Evolutionary conservation across 2,797 vertebrate species (phyloP), one percentile per base, ranked within the genome.

Genomic region (Trachops cirrhosus): DNA sequence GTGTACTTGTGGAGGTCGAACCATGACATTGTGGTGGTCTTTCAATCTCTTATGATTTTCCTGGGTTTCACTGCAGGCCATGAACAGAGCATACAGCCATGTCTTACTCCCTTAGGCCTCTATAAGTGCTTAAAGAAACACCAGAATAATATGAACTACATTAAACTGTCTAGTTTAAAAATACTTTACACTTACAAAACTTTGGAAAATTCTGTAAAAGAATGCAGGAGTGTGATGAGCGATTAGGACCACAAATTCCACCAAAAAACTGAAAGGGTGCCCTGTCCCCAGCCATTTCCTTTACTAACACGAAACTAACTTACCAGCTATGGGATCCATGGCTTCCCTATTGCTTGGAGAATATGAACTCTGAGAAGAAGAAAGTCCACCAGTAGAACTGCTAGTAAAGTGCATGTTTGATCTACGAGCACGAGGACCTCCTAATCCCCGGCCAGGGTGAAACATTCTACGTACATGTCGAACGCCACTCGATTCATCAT

Each of bases 331-430:
- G 95, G 99, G 99, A 98, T 99, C 99, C 99, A 99, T 99, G 96
- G 99, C 99, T 99, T 99, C 99, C 98, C 99, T 99, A 99, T 99
- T 99, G 99, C 99, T 99, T 98, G 99, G 99, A 98, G 99, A 99
- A 98, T 99, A 99, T 0, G 99, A 99, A 99, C 99, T 99, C 99
- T 99, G 99, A 97, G 99, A 99, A 97, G 99, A 99, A 83, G 99
- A 99, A 97, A 99, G 99, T 80, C 99, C 99, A 96, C 99, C 99
- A 79, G 99, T 98, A 97, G 99, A 99, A 98, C 99, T 99, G 98
- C 99, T 99, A 98, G 99, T 99, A 99, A 99, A 99, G 99, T 99
- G 99, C 99, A 99, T 99, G 99, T 99, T 99, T 98, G 99, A 99
- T 98, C 99, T 98, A 97, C 99, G 99, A 82, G 99, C 99, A 97